Evolutionary conservation across 2,888 invertebrate species (phyloP).

Genomic region (Drosophila demipolita): DNA sequence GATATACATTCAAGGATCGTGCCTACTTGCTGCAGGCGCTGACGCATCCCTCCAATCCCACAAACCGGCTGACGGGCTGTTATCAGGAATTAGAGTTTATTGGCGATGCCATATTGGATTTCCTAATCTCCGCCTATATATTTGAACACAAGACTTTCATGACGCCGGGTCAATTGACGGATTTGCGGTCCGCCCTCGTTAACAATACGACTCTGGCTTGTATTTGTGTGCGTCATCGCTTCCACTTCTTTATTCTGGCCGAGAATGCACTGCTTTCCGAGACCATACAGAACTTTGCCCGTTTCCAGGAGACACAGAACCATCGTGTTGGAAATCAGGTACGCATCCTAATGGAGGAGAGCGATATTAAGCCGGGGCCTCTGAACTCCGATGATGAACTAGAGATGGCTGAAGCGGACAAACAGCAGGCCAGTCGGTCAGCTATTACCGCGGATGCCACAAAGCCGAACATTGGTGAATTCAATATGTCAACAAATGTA

Average conservation of each 20-base stretch:
- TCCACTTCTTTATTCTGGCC: conserved; percentile 90
- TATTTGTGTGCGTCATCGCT: conserved; percentile 92
- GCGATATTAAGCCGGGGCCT: conserved; percentile 38
- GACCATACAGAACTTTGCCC: conserved; percentile 85
- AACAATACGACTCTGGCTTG: conserved; percentile 98
- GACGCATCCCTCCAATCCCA: conserved; percentile 95
- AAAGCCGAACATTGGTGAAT: conserved; percentile 33
- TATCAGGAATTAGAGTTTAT: conserved; percentile 97
- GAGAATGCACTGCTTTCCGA: conserved; percentile 85
- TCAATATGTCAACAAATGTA: conserved; percentile 88
- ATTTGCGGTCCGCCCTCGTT: conserved; percentile 96
- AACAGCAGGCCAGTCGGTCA: neutral
- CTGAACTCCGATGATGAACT: conserved; percentile 53
- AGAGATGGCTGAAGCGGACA: conserved; percentile 18
- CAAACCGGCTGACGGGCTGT: conserved; percentile 93
- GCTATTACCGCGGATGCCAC: neutral
- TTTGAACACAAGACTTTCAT: conserved; percentile 90
- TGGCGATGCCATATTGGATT: conserved; percentile 96
- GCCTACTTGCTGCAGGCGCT: conserved; percentile 95
- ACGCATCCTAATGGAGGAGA: conserved; percentile 81
- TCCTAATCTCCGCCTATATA: conserved; percentile 94
- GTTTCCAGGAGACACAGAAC: conserved; percentile 81
- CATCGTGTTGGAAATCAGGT: conserved; percentile 83
- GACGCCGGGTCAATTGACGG: conserved; percentile 95
- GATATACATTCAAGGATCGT: conserved; percentile 92